Conservation (phyloP, 1,140 invertebrate species). For the Meloidogyne hapla region DNA sequence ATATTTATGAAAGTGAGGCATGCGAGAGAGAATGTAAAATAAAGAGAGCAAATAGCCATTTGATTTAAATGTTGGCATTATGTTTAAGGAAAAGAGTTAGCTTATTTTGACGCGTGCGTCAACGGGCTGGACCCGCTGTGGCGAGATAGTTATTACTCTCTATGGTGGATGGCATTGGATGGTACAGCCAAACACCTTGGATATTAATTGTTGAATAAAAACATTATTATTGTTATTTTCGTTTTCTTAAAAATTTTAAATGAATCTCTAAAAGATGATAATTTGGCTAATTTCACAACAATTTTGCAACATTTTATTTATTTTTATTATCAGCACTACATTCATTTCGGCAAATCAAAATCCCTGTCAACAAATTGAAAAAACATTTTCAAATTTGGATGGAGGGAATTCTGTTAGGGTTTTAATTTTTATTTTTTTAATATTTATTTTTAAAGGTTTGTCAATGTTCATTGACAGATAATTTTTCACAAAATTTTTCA, state of each 20-base stretch:
- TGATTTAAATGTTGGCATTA: too few species aligned
- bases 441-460: not conserved
- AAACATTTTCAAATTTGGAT: not conserved
- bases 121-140: too few species aligned
- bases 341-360: not conserved
- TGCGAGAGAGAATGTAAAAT: too few species aligned
- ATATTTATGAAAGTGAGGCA: too few species aligned
- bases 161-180: not conserved
- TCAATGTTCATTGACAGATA: not conserved
- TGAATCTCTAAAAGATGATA: not conserved
- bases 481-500: not conserved
- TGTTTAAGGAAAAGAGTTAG: too few species aligned
- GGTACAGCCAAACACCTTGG: not conserved
- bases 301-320: not conserved
- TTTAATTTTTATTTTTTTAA: not conserved
- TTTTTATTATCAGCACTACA: not conserved
- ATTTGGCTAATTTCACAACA: not conserved
- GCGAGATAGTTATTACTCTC: too few species aligned
- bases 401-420: not conserved
- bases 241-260: not conserved
- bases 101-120: too few species aligned
- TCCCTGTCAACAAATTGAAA: not conserved
- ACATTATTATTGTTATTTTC: not conserved
- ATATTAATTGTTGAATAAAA: not conserved
- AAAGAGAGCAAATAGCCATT: too few species aligned